Base-by-base conservation (phyloP, 2,888 invertebrate genomes). In the Ennomos erosarius region DNA sequence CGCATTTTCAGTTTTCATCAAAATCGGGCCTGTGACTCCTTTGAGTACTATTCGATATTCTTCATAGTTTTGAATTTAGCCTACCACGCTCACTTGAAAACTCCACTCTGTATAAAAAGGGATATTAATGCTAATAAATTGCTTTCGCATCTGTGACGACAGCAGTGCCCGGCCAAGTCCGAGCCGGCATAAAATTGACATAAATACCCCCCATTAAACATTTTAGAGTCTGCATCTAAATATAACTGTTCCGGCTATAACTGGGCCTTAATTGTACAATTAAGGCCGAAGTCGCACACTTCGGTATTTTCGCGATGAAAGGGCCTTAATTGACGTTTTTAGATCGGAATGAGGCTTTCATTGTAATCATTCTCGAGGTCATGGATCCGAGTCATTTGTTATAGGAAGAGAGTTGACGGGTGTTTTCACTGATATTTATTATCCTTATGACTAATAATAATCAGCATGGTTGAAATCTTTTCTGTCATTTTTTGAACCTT, bases 301-400 rank as follows among this genome's bases (percentile, higher is more conserved):
- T 58, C 62, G 49, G 63, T 65, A 68, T 67, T 73, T 63, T 63
- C 67, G 45, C 44, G 62, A 64, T 59, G 71, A 72, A 76, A 71
- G 68, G 67, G 64, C 54, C 69, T 65, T 69, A 84, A 84, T 84
- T 78, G 82, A 81, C 80, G 76, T 79, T 80, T 80, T 78, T 75
- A 82, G 80, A 79, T 77, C 81, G 78, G 65, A 79, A 81, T 76
- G 75, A 74, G 79, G 70, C 75, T 76, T 79, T 79, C 75, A 81
- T 81, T 76, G 77, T 77, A 71, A 78, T 64, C 76, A 79, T 78
- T 83, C 78, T 55, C 69, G 70, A 79, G 75, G 78, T 78, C 78
- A 79, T 78, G 81, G 82, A 83, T 82, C 76, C 68, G 60, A 66
- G 74, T 71, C 78, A 76, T 79, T 83, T 79, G 71, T 74, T 71